Evolutionary conservation across 92 coral and sea anemone species (phyloP).

Genomic region (Heteractis magnifica): DNA sequence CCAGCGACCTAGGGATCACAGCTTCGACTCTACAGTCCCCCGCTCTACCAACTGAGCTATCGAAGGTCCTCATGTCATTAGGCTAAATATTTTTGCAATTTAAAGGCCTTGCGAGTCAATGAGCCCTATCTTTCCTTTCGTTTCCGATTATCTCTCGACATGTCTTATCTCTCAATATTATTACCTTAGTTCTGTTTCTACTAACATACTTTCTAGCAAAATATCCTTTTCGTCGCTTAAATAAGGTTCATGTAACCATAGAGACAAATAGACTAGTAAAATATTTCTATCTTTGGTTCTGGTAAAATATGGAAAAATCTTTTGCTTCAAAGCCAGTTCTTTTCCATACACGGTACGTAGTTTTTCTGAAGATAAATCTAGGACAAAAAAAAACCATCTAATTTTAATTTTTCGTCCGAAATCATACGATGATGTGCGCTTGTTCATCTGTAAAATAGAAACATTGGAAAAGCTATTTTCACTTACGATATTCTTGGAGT

Average conservation of each 20-base stretch:
- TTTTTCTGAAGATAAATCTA: conserved; percentile 73
- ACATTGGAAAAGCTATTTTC: not conserved
- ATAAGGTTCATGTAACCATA: conserved; percentile 94
- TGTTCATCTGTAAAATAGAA: not conserved
- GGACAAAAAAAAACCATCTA: not conserved
- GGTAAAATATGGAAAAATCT: conserved; percentile 64
- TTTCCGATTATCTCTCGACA: not conserved
- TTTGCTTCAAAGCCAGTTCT: conserved; percentile 83
- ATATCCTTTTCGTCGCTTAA: conserved; percentile 58
- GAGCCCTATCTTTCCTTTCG: not conserved
- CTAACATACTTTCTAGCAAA: conserved; percentile 80
- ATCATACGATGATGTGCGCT: no score
- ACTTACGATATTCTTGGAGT: conserved; percentile 73
- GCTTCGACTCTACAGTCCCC: conserved; percentile 70
- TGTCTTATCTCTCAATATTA: not conserved
- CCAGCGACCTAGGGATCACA: conserved; percentile 71
- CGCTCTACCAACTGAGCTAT: conserved; percentile 94
- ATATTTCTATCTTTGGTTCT: conserved; percentile 68
- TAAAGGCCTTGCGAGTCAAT: not conserved
- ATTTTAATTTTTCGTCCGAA: not conserved
- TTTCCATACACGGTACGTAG: conserved; percentile 57
- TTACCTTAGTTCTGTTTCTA: conserved; percentile 78
- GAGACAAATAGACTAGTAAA: conserved; percentile 73
- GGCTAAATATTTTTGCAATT: not conserved
- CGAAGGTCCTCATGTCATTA: conserved; percentile 36